Evolutionary conservation across 2,888 invertebrate genomes (phyloP), one percentile per base, ranked within the genome.

Genomic region (Ametastegia equiseti): DNA sequence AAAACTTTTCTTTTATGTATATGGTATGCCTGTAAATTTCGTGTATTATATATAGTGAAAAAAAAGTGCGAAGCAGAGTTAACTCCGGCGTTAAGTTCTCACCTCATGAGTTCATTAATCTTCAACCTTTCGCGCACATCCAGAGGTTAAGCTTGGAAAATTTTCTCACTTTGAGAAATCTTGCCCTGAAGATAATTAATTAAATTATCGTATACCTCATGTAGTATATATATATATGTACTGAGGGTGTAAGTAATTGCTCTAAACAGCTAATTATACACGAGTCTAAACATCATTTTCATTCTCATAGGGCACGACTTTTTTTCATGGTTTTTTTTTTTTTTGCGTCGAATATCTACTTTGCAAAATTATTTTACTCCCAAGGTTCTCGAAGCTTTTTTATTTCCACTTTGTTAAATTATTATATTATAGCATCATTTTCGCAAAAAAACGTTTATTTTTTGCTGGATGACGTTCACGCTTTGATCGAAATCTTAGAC

Each of bases 81-180:
- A 7, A 67, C 67, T 67, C 67, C 19, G n/a, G n/a, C n/a, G n/a
- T n/a, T n/a, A n/a, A n/a, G n/a, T n/a, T 39, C 39, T 39, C n/a
- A 7, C 19, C 36, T 36, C n/a, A 67, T 67, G 36, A n/a, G 39
- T 39, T 67, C 67, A 67, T 67, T 67, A 67, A 67, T 67, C 67
- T 39, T 67, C 67, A 7, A 39, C 19, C 23, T 15, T 54, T 11
- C 36, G 4, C 39, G 2, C 2, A 15, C 19, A n/a, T 19, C 36
- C n/a, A n/a, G 19, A n/a, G 0, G 39, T 23, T 19, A 36, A n/a
- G n/a, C 7, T 19, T 3, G 39, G 39, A 67, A 60, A 60, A 60
- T 60, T 30, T 30, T 6, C 11, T 2, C 30, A n/a, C n/a, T n/a
- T n/a, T 6, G 11, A 60, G 23, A 13, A 60, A 60, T 60, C 60